Conservation (phyloP, 2,113 vertebrate species). For the Hiodon alosoides region DNA sequence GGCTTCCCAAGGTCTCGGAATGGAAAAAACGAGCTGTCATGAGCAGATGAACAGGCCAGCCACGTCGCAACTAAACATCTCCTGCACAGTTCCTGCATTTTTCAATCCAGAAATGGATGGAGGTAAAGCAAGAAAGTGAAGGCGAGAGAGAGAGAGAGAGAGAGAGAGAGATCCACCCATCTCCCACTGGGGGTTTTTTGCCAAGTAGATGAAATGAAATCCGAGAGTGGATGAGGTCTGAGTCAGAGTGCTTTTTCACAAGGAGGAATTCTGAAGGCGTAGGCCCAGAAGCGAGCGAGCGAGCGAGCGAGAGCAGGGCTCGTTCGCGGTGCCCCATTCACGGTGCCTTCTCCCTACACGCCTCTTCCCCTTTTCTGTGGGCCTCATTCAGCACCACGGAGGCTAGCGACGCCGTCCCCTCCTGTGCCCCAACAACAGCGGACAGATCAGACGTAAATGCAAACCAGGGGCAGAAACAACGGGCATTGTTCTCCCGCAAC, state of each 20-base stretch:
- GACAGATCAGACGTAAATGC: not conserved
- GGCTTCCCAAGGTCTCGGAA: conserved; percentile 5
- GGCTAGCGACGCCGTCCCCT: too few relatives aligned
- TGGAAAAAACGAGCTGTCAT: not conserved
- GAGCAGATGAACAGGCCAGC: too few relatives aligned
- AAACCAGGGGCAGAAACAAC: conserved; percentile 1
- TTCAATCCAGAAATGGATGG: too few relatives aligned
- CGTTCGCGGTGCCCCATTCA: not conserved
- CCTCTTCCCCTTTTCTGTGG: not conserved
- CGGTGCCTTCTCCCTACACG: not conserved
- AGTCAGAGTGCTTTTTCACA: not conserved
- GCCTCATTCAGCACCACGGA: not conserved
- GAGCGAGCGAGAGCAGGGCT: not conserved
- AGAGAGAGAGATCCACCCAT: too few relatives aligned
- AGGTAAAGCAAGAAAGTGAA: not conserved
- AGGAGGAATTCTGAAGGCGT: not conserved
- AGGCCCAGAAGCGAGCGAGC: not conserved
- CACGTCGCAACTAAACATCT: too few relatives aligned
- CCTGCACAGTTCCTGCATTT: too few relatives aligned
- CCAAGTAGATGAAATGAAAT: too few relatives aligned
- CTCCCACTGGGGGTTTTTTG: too few relatives aligned
- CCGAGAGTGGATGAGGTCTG: too few relatives aligned
- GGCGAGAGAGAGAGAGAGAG: not conserved
- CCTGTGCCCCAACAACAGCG: not conserved
- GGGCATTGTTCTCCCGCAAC: conserved; percentile 19